These are phyloP conservation scores for Eurois occulta DNA, from an alignment of 2,888 invertebrate genomes.

Conservation along the genomic window DNA sequence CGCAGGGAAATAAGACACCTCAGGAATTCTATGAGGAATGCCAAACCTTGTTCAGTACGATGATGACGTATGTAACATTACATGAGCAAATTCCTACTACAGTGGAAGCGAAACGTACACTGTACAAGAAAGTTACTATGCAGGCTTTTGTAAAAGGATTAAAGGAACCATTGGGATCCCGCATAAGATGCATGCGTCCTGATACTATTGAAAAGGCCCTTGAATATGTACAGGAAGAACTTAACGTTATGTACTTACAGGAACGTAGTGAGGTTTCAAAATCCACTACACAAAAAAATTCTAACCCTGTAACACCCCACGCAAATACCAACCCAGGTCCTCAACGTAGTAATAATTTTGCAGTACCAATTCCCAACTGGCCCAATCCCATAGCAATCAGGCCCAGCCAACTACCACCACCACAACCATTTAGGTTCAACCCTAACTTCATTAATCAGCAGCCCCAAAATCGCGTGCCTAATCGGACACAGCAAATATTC, in stretches of 20 bases:
- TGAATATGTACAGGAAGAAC: background rate
- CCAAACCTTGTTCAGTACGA: constrained; percentile 2
- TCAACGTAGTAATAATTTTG: too few relatives aligned
- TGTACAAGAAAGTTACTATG: constrained; percentile 5
- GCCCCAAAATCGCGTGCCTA: too few relatives aligned
- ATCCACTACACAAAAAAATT: background rate
- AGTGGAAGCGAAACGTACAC: constrained; percentile 1
- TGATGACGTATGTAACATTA: constrained; percentile 2
- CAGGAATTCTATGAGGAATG: constrained; percentile 3
- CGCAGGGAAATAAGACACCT: background rate
- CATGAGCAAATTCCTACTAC: background rate
- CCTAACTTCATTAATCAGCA: too few relatives aligned
- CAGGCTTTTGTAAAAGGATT: constrained; percentile 2
- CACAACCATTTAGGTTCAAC: too few relatives aligned
- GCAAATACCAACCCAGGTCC: too few relatives aligned
- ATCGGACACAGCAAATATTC: too few relatives aligned
- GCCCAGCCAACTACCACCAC: too few relatives aligned
- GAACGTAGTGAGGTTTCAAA: constrained; percentile 2
- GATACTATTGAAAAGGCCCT: too few relatives aligned
- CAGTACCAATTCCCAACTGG: too few relatives aligned
- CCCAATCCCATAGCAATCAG: too few relatives aligned
- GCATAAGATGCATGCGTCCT: background rate
- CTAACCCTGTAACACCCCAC: too few relatives aligned
- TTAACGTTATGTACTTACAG: constrained; percentile 7
- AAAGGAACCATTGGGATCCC: background rate